Evolutionary conservation across 2,113 vertebrate genomes (phyloP).

Genomic region (Brienomyrus brachyistius): DNA sequence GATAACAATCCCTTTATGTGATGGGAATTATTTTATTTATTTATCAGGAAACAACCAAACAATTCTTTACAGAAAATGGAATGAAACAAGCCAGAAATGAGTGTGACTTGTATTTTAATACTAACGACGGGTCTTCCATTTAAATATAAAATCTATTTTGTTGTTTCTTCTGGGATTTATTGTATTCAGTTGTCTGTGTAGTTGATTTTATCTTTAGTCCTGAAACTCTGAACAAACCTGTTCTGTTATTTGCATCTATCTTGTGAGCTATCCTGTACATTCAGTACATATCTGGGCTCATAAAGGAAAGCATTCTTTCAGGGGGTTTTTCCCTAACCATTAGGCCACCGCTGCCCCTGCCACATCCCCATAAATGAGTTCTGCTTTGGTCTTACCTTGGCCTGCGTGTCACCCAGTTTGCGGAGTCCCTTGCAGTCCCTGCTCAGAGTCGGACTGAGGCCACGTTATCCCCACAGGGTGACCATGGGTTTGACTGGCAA

Average conservation of each 20-base stretch:
- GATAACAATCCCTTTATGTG: neutral
- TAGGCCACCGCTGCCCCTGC: no score
- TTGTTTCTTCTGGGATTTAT: neutral
- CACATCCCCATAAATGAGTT: neutral
- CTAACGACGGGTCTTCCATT: neutral
- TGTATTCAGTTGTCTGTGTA: neutral
- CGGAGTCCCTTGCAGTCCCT: neutral
- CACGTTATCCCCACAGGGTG: conserved; percentile 52
- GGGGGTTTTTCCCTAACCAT: neutral
- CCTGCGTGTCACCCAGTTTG: neutral
- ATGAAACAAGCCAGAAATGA: neutral
- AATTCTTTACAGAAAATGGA: neutral
- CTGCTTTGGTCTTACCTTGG: neutral
- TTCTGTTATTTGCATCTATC: neutral
- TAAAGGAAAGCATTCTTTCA: neutral
- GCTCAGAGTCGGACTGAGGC: neutral
- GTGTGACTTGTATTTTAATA: neutral
- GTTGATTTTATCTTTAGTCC: neutral
- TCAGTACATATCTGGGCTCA: neutral
- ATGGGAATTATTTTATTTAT: neutral
- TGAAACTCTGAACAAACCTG: neutral
- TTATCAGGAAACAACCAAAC: neutral
- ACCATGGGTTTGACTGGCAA: conserved; percentile 97
- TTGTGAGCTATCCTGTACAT: neutral
- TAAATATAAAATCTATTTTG: neutral